Conservation (phyloP, 2,888 invertebrate species). For the Ochropleura leucogaster region DNA sequence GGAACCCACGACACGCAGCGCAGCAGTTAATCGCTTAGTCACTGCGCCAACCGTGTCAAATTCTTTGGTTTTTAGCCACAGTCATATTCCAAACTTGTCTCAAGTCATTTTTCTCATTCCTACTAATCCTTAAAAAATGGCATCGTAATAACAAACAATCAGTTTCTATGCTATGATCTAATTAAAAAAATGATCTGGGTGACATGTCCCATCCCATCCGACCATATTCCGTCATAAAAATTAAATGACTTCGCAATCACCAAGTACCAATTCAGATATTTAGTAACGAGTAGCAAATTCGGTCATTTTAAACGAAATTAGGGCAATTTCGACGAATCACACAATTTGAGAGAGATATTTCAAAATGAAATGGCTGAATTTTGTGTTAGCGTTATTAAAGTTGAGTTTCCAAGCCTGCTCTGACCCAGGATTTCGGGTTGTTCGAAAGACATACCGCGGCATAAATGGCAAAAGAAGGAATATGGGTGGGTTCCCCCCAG, state of each 20-base stretch:
- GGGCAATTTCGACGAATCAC: neutral
- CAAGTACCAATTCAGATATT: neutral
- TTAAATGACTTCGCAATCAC: constrained; percentile 1
- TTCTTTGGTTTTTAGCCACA: neutral
- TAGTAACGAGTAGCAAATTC: constrained; percentile 1
- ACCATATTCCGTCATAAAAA: constrained; percentile 2
- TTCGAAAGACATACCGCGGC: too few relatives aligned
- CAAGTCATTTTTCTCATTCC: neutral
- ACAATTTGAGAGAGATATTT: constrained; percentile 6
- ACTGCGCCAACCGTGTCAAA: neutral
- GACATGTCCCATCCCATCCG: neutral
- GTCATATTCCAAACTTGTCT: neutral
- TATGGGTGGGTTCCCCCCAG: too few relatives aligned
- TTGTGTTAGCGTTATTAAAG: too few relatives aligned
- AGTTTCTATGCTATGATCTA: neutral
- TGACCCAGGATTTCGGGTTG: too few relatives aligned
- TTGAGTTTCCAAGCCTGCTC: neutral
- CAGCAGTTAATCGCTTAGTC: too few relatives aligned
- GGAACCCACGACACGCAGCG: too few relatives aligned
- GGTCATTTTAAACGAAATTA: constrained; percentile 5
- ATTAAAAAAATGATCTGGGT: neutral
- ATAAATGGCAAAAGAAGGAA: too few relatives aligned
- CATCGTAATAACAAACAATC: neutral
- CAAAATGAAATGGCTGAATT: neutral
- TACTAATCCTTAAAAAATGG: neutral